These are phyloP conservation scores for Cercocebus atys DNA, from an alignment of 2,113 vertebrate species.

Conservation along the genomic window DNA sequence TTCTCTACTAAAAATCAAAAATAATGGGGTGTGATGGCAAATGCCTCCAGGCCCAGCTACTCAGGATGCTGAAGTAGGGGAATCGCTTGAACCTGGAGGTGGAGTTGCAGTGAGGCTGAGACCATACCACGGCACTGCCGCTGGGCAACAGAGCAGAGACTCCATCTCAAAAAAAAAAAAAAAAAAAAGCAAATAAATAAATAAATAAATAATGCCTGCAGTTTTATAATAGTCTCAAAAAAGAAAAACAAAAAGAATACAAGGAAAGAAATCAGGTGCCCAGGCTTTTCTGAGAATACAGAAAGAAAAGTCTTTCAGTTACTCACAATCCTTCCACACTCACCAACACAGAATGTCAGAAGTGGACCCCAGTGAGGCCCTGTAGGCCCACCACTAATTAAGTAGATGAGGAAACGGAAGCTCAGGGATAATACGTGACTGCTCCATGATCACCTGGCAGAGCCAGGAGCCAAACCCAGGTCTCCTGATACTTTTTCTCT, in stretches of 20 bases:
- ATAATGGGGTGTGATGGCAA: no score
- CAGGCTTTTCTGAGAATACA: constrained; percentile 6
- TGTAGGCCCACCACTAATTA: rapidly evolving
- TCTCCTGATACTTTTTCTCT: neutral
- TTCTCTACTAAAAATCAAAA: no score
- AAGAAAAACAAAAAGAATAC: neutral
- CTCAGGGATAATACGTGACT: neutral
- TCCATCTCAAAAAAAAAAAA: no score
- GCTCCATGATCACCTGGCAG: neutral
- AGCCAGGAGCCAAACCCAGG: neutral
- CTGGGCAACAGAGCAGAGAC: no score
- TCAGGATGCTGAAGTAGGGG: no score
- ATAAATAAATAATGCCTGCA: no score
- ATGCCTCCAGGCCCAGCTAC: no score
- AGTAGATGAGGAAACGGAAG: neutral
- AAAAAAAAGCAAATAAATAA: no score
- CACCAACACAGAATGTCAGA: neutral
- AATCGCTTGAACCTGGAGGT: no score
- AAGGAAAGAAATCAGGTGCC: neutral
- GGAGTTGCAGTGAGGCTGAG: no score
- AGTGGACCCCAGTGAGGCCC: rapidly evolving
- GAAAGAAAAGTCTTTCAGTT: neutral
- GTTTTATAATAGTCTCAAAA: no score
- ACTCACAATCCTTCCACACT: neutral
- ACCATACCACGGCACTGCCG: no score